A percentile compares a stretch with the other conserved stretches of the same genome.
Conservation (phyloP, 2,797 vertebrate species). For the Chelmon rostratus region DNA sequence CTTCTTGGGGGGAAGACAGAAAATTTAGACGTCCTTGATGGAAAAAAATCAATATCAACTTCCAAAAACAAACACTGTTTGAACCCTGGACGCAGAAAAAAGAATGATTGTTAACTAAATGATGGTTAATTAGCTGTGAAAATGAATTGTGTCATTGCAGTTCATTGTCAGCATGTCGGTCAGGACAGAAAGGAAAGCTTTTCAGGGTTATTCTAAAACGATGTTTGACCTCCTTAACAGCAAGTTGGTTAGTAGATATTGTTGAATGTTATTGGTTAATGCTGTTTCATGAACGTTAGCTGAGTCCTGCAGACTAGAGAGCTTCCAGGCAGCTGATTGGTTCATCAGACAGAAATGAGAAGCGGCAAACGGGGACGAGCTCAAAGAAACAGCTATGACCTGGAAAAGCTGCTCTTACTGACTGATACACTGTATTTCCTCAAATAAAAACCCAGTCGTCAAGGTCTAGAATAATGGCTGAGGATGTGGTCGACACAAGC, state of each 20-base stretch:
- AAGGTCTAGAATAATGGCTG: too few relatives aligned
- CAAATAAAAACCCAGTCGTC: too few relatives aligned
- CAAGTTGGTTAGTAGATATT: too few relatives aligned
- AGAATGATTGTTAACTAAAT: background rate
- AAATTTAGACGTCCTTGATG: background rate
- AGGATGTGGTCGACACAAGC: too few relatives aligned
- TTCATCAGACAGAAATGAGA: constrained; percentile 25
- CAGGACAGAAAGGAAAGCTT: background rate
- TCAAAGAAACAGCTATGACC: too few relatives aligned
- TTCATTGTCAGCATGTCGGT: background rate
- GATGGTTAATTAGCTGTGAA: background rate
- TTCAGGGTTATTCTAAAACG: too few relatives aligned
- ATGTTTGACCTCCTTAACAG: too few relatives aligned
- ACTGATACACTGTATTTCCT: too few relatives aligned
- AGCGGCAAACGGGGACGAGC: too few relatives aligned
- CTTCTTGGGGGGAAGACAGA: background rate
- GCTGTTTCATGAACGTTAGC: too few relatives aligned
- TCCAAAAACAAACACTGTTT: background rate
- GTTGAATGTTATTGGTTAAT: too few relatives aligned
- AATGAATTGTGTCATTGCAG: background rate
- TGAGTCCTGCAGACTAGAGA: background rate
- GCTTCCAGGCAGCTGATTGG: constrained; percentile 37
- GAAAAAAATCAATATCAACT: background rate
- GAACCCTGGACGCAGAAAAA: background rate
- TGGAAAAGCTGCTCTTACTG: too few relatives aligned